Percentiles rank a stretch among this genome's conserved stretches.
Conservation (phyloP, 2,797 vertebrate genomes). For the Erpetoichthys calabaricus region DNA sequence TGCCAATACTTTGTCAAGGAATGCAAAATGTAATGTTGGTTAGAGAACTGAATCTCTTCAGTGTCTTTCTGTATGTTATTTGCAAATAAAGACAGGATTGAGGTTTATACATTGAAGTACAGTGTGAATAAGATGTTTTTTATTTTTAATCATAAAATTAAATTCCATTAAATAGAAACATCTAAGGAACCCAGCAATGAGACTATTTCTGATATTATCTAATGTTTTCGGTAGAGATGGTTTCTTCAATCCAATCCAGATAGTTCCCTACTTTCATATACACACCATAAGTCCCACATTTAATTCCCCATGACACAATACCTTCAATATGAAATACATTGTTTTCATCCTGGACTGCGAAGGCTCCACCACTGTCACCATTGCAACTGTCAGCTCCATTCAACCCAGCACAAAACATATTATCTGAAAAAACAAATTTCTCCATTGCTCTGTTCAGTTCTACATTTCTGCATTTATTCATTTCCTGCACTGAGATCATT, state of each 20-base stretch:
- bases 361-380: conserved; percentile 71
- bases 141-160: too few species aligned
- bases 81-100: too few species aligned
- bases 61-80: too few species aligned
- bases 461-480: conserved; percentile 27
- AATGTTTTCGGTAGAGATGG: conserved; percentile 28
- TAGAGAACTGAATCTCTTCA: too few species aligned
- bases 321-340: conserved; percentile 48
- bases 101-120: too few species aligned
- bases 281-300: conserved; percentile 52
- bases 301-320: conserved; percentile 75
- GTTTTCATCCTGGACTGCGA: conserved; percentile 32
- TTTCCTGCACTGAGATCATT: conserved; percentile 30
- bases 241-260: conserved; percentile 69
- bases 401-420: conserved; percentile 82
- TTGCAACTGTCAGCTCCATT: conserved; percentile 55
- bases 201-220: too few species aligned
- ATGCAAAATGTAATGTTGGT: too few species aligned
- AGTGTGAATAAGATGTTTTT: too few species aligned
- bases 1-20: too few species aligned
- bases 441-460: not conserved
- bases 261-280: conserved; percentile 78
- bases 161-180: too few species aligned
- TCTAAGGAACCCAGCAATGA: too few species aligned
- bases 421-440: conserved; percentile 43